Conservation (phyloP, 2,113 vertebrate species). For the Lophura nycthemera region DNA sequence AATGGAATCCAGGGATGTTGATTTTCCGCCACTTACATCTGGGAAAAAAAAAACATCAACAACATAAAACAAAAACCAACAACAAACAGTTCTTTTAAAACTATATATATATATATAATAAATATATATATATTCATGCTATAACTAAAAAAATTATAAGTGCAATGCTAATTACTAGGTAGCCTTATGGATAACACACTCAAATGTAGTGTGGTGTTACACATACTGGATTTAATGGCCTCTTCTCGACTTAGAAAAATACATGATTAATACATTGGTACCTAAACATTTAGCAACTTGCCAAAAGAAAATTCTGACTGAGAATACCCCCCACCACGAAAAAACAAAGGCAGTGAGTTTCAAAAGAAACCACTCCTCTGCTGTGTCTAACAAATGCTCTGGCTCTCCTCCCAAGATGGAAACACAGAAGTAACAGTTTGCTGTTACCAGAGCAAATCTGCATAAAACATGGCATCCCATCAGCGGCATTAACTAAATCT, state of each 20-base stretch:
- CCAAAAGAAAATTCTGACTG: background rate
- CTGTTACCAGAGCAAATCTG: background rate
- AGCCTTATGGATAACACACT: background rate
- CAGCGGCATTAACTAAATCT: background rate
- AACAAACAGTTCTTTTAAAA: background rate
- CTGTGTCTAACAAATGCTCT: constrained; percentile 49
- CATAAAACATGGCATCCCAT: background rate
- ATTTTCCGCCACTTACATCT: background rate
- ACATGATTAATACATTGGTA: background rate
- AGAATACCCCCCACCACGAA: constrained; percentile 40
- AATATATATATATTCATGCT: background rate
- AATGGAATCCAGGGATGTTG: background rate
- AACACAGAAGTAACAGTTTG: constrained; percentile 39
- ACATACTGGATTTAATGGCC: background rate
- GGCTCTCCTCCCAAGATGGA: constrained; percentile 35
- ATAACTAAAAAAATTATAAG: background rate
- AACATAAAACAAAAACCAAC: background rate
- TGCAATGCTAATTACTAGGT: background rate
- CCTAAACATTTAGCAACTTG: background rate
- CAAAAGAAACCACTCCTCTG: constrained; percentile 43
- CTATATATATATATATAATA: no score
- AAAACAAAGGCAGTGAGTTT: constrained; percentile 57
- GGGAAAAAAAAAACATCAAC: background rate
- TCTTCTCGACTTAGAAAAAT: background rate
- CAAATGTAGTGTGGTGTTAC: background rate